These are phyloP conservation scores for Hyppa rectilinea DNA, from an alignment of 2,888 invertebrate species.

Conservation along the genomic window DNA sequence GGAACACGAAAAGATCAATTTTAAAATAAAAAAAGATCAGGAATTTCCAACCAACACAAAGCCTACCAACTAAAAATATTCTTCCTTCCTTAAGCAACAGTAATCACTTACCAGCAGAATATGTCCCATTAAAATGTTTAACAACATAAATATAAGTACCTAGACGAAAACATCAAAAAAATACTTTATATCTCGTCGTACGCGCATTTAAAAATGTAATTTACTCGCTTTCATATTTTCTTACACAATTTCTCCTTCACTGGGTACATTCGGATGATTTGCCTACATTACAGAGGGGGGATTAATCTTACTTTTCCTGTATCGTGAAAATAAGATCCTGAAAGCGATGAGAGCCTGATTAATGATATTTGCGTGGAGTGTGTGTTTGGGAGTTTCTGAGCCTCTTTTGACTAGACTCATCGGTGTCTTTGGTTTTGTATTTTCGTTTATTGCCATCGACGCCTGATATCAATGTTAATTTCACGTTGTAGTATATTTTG, in stretches of 20 bases:
- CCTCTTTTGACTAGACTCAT: not conserved
- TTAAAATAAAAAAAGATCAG: no score
- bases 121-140: not conserved
- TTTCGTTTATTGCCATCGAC: no score
- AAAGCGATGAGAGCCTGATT: constrained; percentile 13
- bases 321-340: constrained; percentile 40
- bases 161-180: not conserved
- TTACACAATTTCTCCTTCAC: not conserved
- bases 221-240: constrained; percentile 26
- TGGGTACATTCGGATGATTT: constrained; percentile 11
- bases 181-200: not conserved
- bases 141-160: not conserved
- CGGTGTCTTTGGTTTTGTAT: no score
- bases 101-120: not conserved
- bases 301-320: constrained; percentile 33
- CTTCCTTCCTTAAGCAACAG: not conserved
- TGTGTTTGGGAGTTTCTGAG: constrained; percentile 22
- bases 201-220: constrained; percentile 12
- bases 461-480: no score
- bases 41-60: not conserved
- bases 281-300: constrained; percentile 1
- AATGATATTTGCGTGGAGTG: constrained; percentile 32
- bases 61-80: not conserved
- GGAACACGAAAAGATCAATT: no score
- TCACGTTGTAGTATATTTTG: no score